Evolutionary conservation across 2,797 vertebrate species (phyloP).

Genomic region (Holocentrus rufus): DNA sequence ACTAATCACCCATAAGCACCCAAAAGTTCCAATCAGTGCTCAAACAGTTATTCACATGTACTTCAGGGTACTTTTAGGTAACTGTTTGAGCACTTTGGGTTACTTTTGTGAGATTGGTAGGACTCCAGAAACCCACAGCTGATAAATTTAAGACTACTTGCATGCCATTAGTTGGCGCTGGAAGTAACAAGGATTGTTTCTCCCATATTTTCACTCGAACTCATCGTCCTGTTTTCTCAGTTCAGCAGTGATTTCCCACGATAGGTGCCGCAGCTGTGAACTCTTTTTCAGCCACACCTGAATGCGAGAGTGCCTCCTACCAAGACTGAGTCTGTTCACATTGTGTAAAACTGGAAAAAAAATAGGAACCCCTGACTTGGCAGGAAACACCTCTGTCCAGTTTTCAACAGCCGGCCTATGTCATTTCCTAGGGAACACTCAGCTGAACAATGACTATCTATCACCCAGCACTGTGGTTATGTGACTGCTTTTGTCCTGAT

Average conservation of each 20-base stretch:
- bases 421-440: slow-evolving; percentile 54
- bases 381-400: slow-evolving; percentile 60
- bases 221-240: not conserved
- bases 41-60: too few relatives aligned
- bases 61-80: too few relatives aligned
- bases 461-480: slow-evolving; percentile 54
- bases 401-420: slow-evolving; percentile 48
- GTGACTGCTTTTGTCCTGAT: slow-evolving; percentile 67
- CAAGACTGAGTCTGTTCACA: slow-evolving; percentile 26
- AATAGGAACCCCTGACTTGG: slow-evolving; percentile 8
- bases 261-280: slow-evolving; percentile 31
- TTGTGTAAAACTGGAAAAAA: not conserved
- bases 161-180: not conserved
- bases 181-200: not conserved
- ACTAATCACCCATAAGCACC: too few relatives aligned
- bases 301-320: slow-evolving; percentile 17
- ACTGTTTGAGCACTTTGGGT: too few relatives aligned
- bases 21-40: too few relatives aligned
- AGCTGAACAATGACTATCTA: slow-evolving; percentile 65
- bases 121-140: not conserved
- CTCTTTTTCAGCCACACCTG: not conserved
- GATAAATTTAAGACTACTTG: not conserved
- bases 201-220: slow-evolving; percentile 6
- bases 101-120: too few relatives aligned
- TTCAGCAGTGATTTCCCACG: not conserved